Evolutionary conservation across 2,113 vertebrate genomes (phyloP), one percentile per base, ranked within the genome.

Genomic region (Ptilorrhoa leucosticta): DNA sequence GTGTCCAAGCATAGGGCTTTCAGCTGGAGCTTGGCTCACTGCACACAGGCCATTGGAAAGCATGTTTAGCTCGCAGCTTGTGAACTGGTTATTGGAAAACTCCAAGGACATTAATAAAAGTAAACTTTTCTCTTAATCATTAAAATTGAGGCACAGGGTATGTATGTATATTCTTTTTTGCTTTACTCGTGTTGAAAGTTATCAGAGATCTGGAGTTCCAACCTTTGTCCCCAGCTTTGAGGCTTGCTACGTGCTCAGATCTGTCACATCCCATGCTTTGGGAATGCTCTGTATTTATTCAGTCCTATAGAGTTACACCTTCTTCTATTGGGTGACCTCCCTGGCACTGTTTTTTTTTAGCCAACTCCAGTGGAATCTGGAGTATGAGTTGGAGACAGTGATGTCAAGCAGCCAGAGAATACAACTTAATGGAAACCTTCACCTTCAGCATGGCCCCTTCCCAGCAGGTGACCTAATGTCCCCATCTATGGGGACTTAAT

Each of bases 401-500:
- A 6, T 45, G n/a, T 63, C 40, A 69, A 60, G 15, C 5, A 56
- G 6, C 1, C 28, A 78, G 50, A 56, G n/a, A 24, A 11, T 35
- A 16, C 16, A 90, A 47, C 21, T 47, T 78, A 13, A 61, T n/a
- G 18, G 14, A 66, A 70, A 69, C 1, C 17, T 69, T 72, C 57
- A 63, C 6, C 20, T 94, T 76, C 14, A 66, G 6, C 4, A 6
- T 8, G 31, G 6, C 8, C 22, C 24, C 15, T 72, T 86, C 57
- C 15, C 58, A 80, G n/a, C 15, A 76, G 17, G 37, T 53, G 35
- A 31, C 26, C 28, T 26, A 60, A 57, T 27, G 37, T 37, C 15
- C 11, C 4, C 20, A 30, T 31, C 42, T 50, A 6, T 6, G 4
- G 13, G 4, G 5, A 58, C 3, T 18, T 1, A 0, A 51, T 47